Conservation (phyloP, 2,113 vertebrate genomes). For the Micronisus gabar region DNA sequence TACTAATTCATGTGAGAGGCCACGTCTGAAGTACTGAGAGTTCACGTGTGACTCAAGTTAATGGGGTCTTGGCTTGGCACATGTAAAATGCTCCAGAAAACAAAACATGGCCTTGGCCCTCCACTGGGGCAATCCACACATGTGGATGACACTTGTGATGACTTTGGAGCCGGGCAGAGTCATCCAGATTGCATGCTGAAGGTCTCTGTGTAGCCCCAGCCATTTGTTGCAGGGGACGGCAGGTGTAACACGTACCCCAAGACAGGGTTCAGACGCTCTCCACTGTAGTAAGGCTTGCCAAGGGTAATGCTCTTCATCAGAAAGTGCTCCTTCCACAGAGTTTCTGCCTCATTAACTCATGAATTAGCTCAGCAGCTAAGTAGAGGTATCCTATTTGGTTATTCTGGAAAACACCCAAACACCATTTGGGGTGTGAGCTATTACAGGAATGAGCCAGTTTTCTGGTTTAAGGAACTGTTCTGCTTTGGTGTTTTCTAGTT, state of each 20-base stretch:
- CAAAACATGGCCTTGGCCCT: not conserved
- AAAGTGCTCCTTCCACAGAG: not conserved
- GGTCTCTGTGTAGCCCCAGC: not conserved
- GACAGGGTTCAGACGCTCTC: not conserved
- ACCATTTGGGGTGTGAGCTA: not conserved
- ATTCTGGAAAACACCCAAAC: not conserved
- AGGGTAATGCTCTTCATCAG: not conserved
- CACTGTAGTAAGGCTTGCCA: not conserved
- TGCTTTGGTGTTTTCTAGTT: not conserved
- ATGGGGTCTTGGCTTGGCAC: not conserved
- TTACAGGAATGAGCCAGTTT: not conserved
- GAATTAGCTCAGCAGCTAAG: not conserved
- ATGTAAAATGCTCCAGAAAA: not conserved
- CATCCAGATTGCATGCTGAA: fast-evolving
- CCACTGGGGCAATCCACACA: not conserved
- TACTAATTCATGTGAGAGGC: not conserved
- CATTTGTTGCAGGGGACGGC: not conserved
- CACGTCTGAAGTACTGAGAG: not conserved
- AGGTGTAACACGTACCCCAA: not conserved
- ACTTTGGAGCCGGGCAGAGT: not conserved
- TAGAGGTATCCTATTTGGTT: not conserved
- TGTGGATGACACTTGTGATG: not conserved
- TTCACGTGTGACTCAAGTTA: not conserved
- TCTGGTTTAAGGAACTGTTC: not conserved
- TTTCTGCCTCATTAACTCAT: not conserved